phyloP scores from a whole-genome alignment of 2,113 vertebrate genomes.

The Cyanoderma ruficeps region DNA sequence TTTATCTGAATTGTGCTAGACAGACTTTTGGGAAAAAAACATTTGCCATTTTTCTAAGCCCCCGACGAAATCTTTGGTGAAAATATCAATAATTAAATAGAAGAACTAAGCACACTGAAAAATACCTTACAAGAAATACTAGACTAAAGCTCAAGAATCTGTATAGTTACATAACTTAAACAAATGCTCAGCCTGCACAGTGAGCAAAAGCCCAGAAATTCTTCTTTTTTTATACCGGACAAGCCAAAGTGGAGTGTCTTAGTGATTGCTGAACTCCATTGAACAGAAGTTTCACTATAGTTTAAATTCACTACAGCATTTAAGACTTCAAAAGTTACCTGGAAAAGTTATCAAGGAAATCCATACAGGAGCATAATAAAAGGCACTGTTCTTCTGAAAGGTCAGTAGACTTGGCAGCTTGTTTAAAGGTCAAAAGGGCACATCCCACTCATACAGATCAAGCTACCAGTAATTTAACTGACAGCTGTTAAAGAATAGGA shows the following conservation, averaged over 20 bases:
- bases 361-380: not conserved
- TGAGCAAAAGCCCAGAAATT: not conserved
- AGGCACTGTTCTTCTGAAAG: not conserved
- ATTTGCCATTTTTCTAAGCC: not conserved
- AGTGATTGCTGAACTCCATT: not conserved
- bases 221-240: not conserved
- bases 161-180: not conserved
- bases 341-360: not conserved
- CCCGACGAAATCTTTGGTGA: not conserved
- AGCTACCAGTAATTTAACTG: not conserved
- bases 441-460: not conserved
- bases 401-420: not conserved
- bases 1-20: not conserved
- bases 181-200: not conserved
- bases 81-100: not conserved
- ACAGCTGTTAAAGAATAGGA: not conserved
- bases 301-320: not conserved
- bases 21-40: accelerated
- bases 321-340: not conserved
- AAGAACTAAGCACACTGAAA: not conserved
- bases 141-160: not conserved
- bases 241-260: not conserved
- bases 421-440: not conserved
- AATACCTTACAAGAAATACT: not conserved
- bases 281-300: not conserved